Evolutionary conservation across 2,888 invertebrate genomes (phyloP).

Genomic region (Eilema griseolum): DNA sequence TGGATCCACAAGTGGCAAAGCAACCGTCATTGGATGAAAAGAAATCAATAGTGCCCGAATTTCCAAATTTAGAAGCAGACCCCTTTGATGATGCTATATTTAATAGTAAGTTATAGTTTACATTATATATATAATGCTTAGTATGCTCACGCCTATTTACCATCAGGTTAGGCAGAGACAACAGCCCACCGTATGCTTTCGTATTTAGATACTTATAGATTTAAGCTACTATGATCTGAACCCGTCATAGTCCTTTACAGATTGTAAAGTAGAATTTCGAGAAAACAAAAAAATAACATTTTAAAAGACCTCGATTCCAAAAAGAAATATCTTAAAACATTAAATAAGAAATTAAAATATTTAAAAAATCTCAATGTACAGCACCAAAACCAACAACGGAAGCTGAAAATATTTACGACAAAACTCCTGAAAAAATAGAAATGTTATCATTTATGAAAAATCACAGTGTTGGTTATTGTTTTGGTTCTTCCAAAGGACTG

Average conservation of each 20-base stretch:
- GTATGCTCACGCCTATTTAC: too few species aligned
- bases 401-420: background rate
- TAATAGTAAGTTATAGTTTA: background rate
- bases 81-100: constrained; percentile 8
- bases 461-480: background rate
- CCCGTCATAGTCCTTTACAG: too few species aligned
- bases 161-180: too few species aligned
- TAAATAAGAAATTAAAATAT: too few species aligned
- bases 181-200: too few species aligned
- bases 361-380: background rate
- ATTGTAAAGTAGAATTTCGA: too few species aligned
- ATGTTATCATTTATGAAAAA: constrained; percentile 5
- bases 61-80: background rate
- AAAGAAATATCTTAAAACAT: too few species aligned
- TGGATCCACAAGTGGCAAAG: background rate
- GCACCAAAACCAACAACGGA: background rate
- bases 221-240: too few species aligned
- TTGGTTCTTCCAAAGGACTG: background rate
- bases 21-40: background rate
- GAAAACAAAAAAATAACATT: too few species aligned
- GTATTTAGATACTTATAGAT: too few species aligned
- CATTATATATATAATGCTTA: too few species aligned
- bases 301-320: too few species aligned
- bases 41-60: background rate
- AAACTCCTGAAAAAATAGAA: background rate